Base-by-base conservation (phyloP, 2,797 vertebrate genomes). In the Chelmon rostratus region DNA sequence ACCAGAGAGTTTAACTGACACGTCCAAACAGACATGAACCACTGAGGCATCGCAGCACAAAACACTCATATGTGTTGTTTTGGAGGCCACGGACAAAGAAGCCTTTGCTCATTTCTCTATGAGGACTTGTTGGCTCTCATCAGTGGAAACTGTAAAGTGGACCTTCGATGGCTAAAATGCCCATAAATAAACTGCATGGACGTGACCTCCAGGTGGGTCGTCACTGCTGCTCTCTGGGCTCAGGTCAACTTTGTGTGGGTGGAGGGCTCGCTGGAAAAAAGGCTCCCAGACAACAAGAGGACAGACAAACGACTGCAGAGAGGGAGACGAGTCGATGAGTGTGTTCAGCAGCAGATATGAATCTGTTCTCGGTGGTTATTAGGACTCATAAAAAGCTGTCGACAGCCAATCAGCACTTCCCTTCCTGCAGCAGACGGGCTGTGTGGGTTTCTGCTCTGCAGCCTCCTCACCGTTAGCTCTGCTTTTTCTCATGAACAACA, bases 401-500 rank as follows among this genome's bases (percentile, higher is more conserved):
- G 35, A 28, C 21, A 67, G 47, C 5, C n/a, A 38, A 40, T 12
- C 65, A 28, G 13, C 65, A 28, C 65, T 53, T 68, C 49, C 35
- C 54, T 23, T 54, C 23, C 35, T 68, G 50, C 50, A 54, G 64
- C 63, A 37, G 63, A 50, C 12, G 31, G n/a, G 58, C 69, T 40
- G 35, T 72, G 23, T 62, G 69, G 69, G 46, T 71, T 71, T 31
- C 35, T 52, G 46, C 8, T 71, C 35, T 40, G 69, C 69, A 61
- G 56, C 46, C 59, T 62, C 38, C 23, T 44, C 59, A 44, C 23
- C 25, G 40, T 61, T 19, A 16, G 5, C 59, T 62, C 59, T 18
- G 13, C 35, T 31, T 62, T 31, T 25, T 72, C 54, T 49, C 56
- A 38, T 19, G 11, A 47, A 18, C 18, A 19, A 49, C 53, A 59